Percentiles rank a stretch among this genome's conserved stretches.
These are phyloP conservation scores for Megalurothrips usitatus DNA, from an alignment of 2,888 invertebrate species.

Conservation along the genomic window DNA sequence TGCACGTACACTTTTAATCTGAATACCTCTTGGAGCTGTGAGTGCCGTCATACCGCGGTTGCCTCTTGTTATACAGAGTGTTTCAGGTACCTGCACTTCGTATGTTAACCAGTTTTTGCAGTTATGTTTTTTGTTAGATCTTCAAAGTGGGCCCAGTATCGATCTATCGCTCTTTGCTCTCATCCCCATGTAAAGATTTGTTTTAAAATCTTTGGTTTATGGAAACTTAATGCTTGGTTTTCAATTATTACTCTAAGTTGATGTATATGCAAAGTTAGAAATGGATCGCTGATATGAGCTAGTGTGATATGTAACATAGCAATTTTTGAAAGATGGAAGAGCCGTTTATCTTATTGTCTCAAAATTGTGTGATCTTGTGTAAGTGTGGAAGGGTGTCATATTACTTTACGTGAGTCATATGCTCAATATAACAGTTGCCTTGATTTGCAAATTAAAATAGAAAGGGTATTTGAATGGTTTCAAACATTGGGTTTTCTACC, in stretches of 20 bases:
- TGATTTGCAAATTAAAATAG: background rate
- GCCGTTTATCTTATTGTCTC: too few species aligned
- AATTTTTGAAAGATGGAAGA: background rate
- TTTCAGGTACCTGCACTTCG: slow-evolving; percentile 5
- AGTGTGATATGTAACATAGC: background rate
- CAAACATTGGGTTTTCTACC: background rate
- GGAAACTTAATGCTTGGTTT: background rate
- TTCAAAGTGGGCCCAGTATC: background rate
- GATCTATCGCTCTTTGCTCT: background rate
- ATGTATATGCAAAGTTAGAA: background rate
- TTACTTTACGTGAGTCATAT: background rate
- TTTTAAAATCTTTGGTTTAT: slow-evolving; percentile 11
- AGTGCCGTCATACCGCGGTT: background rate
- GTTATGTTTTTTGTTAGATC: slow-evolving; percentile 13
- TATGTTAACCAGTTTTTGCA: background rate
- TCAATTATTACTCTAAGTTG: background rate
- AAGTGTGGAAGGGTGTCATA: background rate
- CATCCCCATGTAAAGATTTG: background rate
- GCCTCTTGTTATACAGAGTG: slow-evolving; percentile 15
- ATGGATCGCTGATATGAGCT: background rate
- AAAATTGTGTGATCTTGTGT: too few species aligned
- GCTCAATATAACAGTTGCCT: slow-evolving; percentile 2
- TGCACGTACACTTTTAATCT: background rate
- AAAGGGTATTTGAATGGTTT: background rate
- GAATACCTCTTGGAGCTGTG: slow-evolving; percentile 9